Conservation (phyloP, 1,140 invertebrate species). For the Diorhabda carinulata region DNA sequence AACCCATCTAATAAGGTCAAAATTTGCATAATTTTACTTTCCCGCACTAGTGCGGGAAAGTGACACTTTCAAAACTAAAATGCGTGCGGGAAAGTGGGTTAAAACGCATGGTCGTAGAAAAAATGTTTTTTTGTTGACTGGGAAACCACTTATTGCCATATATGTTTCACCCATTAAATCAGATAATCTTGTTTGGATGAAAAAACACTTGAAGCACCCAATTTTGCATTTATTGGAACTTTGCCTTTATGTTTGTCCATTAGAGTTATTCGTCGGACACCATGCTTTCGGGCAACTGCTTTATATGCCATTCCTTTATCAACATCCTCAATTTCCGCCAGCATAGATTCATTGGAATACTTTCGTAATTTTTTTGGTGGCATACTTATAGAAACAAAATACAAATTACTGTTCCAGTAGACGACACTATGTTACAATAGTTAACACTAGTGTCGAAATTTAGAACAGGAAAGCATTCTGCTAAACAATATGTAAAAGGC, state of each 20-base stretch:
- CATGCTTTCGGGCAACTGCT: conserved; percentile 1
- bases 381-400: conserved; percentile 5
- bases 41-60: too few relatives aligned
- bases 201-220: conserved; percentile 1
- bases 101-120: too few relatives aligned
- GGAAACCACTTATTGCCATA: background rate
- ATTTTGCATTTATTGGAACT: background rate
- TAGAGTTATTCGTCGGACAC: conserved; percentile 1
- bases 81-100: too few relatives aligned
- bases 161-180: background rate
- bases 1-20: too few relatives aligned
- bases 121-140: conserved; percentile 7
- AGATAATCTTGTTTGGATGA: background rate
- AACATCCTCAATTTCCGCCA: conserved; percentile 7
- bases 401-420: background rate
- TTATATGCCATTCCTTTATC: background rate
- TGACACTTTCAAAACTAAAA: too few relatives aligned
- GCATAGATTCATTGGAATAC: conserved; percentile 9
- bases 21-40: too few relatives aligned
- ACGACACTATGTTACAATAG: background rate
- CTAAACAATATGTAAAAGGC: too few relatives aligned
- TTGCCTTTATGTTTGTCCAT: conserved; percentile 17
- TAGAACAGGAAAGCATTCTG: too few relatives aligned
- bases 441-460: too few relatives aligned
- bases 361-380: conserved; percentile 1